phyloP scores from a whole-genome alignment of 2,113 vertebrate species.

The Lepus europaeus region DNA sequence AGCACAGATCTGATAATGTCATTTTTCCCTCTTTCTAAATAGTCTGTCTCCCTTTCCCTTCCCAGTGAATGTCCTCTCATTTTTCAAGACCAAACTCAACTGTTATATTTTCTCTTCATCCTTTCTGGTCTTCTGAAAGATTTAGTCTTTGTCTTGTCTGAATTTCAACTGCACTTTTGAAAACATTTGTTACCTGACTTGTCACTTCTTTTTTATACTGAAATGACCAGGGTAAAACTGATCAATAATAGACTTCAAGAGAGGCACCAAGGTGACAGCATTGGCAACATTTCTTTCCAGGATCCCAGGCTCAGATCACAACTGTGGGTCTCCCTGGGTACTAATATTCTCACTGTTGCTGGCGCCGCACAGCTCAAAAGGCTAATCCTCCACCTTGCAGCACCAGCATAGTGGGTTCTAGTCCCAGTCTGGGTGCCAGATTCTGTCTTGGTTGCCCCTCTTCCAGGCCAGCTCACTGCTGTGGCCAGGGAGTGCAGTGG shows the following conservation, averaged over 20 bases:
- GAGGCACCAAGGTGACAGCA: background rate
- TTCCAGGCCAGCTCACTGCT: too few relatives aligned
- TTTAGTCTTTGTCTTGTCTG: background rate
- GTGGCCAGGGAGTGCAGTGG: too few relatives aligned
- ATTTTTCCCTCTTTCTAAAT: constrained; percentile 32
- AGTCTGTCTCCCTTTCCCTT: background rate
- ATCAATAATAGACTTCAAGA: background rate
- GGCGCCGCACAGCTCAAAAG: too few relatives aligned
- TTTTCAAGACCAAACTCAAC: constrained; percentile 31
- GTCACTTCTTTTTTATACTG: background rate
- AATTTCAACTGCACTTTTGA: constrained; percentile 11
- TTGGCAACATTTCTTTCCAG: constrained; percentile 27
- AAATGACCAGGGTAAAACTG: background rate
- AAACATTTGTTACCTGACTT: background rate
- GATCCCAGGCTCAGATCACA: background rate
- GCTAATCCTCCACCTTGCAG: too few relatives aligned
- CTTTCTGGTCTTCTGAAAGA: constrained; percentile 30
- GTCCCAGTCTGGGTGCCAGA: too few relatives aligned
- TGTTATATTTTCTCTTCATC: background rate
- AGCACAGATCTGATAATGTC: constrained; percentile 31
- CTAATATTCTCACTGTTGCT: background rate
- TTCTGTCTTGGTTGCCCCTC: too few relatives aligned
- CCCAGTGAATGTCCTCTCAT: constrained; percentile 20
- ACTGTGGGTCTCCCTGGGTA: background rate
- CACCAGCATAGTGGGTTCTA: too few relatives aligned